Evolutionary conservation across 2,797 vertebrate genomes (phyloP), one percentile per base, ranked within the genome.

Genomic region (Brotula barbata): DNA sequence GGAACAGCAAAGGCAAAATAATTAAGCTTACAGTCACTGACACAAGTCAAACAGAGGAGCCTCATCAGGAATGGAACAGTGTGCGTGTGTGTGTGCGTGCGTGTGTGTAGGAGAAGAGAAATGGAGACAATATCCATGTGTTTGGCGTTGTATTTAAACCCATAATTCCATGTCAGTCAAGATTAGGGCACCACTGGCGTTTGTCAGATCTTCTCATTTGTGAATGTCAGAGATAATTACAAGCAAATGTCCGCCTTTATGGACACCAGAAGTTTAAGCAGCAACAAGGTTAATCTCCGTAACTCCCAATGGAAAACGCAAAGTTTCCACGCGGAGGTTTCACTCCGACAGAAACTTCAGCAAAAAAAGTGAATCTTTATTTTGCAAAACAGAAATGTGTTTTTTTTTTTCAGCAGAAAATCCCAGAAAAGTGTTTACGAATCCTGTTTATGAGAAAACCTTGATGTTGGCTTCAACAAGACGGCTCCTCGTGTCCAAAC

Each of bases 1-100:
- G 42, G 68, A 57, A 62, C 67, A 17, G 78, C 63, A 60, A 77
- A 67, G 74, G 61, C 71, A 71, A 62, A 71, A 67, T 82, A 82
- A 88, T 85, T 88, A 87, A 76, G 78, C 81, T 72, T 62, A 75
- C 67, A 66, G 76, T 82, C 82, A 81, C 60, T 58, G 75, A 70
- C 60, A 58, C 50, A 40, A 73, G 19, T 68, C 76, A 81, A 84
- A 86, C 65, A 72, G 11, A 62, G 59, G 57, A 66, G 71, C 25
- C 51, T 44, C 53, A 36, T 59, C 37, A 36, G 62, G 45, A 57
- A 63, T 53, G 6, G 61, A 66, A 54, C 11, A 28, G 14, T n/a
- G 36, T 2, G 22, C 13, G 9, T 13, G 68, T 15, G 45, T 19
- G 52, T 25, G 50, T 13, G 17, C 7, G 53, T 1, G 36, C 10